phyloP scores from a whole-genome alignment of 92 coral and sea anemone species.

The Montipora capitata region DNA sequence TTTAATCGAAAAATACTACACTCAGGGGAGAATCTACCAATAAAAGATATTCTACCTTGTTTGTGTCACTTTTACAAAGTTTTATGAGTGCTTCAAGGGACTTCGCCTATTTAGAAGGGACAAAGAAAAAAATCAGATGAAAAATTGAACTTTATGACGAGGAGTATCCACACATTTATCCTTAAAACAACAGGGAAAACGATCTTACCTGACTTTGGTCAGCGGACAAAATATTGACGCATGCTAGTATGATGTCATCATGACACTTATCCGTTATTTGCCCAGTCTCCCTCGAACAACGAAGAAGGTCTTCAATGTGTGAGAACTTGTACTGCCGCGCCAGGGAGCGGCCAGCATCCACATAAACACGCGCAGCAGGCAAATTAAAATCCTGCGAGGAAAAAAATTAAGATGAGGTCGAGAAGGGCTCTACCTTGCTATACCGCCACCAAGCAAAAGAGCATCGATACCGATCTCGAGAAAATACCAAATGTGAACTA shows the following conservation, averaged over 20 bases:
- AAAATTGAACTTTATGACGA: too few relatives aligned
- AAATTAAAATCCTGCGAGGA: conserved; percentile 88
- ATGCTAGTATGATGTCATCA: conserved; percentile 92
- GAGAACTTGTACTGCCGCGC: conserved; percentile 91
- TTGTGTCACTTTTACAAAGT: conserved; percentile 85
- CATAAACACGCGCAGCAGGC: conserved; percentile 90
- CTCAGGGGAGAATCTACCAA: not conserved
- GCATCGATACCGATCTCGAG: too few relatives aligned
- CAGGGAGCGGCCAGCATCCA: conserved; percentile 89
- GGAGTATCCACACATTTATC: too few relatives aligned
- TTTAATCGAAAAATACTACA: too few relatives aligned
- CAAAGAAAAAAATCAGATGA: not conserved
- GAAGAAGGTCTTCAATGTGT: conserved; percentile 89
- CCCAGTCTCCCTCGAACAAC: conserved; percentile 90
- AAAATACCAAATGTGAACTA: not conserved
- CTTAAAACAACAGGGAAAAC: not conserved
- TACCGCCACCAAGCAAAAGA: too few relatives aligned
- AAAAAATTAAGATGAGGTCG: not conserved
- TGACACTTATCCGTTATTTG: conserved; percentile 91
- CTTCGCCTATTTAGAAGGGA: conserved; percentile 72
- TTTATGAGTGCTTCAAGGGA: conserved; percentile 91
- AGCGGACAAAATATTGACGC: conserved; percentile 87
- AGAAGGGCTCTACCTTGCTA: not conserved
- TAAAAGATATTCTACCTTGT: conserved; percentile 76
- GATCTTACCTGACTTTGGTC: conserved; percentile 91